Base-by-base conservation (phyloP, 2,797 vertebrate species). In the Perodicticus potto region DNA sequence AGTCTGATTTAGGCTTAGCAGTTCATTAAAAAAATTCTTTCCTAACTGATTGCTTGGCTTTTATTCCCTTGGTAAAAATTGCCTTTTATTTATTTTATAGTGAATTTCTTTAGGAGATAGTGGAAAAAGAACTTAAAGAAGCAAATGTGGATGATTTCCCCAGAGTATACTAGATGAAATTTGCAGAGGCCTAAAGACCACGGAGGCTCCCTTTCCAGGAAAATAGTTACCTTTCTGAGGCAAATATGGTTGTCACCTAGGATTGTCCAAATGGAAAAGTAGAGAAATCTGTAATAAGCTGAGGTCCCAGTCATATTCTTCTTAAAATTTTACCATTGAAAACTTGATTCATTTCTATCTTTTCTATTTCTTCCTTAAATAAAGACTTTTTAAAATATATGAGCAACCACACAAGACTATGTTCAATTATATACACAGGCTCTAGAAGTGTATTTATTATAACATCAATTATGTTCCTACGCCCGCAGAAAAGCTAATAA, bases 1-100 rank as follows among this genome's bases (percentile, higher is more conserved):
- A 40, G 91, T 93, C 95, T 84, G 25, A 96, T 87, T 93, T 61
- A 14, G 34, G 69, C 72, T 97, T 96, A 95, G 63, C 97, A 97
- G 94, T 92, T 97, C 95, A 92, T 97, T 97, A 94, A 96, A 86
- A 85, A 91, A 91, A 83, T 95, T 97, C 59, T 92, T 97, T 96
- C 87, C 74, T 96, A 97, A 74, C 91, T 94, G 89, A 77, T 93
- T 93, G 87, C 91, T 93, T 97, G 74, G 89, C 55, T 89, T 96
- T 95, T 93, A 70, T 96, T 94, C 74, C 82, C 63, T 78, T 25
- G 88, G 67, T 87, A 94, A 84, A 96, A 96, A 94, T 93, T 45
- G 73, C 55, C 77, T 97, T 96, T 92, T 92, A 77, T 95, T 95
- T 94, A 91, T 87, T 96, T 78, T 88, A 74, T 86, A 86, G 77